These are phyloP conservation scores for Hippopotamus amphibius DNA, from an alignment of 2,113 vertebrate genomes.

Conservation along the genomic window DNA sequence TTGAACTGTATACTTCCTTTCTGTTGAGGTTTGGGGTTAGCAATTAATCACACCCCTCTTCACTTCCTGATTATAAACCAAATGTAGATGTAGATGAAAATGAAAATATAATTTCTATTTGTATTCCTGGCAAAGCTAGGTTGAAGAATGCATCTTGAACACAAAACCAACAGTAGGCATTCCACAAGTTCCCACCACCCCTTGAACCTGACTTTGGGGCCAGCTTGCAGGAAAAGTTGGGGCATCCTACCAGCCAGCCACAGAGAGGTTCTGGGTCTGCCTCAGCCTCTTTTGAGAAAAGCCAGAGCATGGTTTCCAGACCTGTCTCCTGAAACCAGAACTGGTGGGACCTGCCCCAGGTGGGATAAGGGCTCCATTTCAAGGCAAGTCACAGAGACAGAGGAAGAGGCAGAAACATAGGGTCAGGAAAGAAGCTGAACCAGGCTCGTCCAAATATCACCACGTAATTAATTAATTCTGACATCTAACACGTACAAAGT, in stretches of 20 bases:
- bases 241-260: background rate
- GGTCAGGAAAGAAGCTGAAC: background rate
- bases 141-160: background rate
- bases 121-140: background rate
- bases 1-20: slow-evolving; percentile 9
- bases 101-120: background rate
- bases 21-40: background rate
- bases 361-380: background rate
- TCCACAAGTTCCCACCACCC: background rate
- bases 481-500: background rate
- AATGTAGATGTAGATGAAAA: background rate
- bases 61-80: background rate
- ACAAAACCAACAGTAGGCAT: background rate
- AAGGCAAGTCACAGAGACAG: background rate
- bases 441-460: background rate
- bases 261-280: background rate
- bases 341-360: background rate
- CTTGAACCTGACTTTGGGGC: background rate
- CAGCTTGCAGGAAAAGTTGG: background rate
- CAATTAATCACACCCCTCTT: background rate
- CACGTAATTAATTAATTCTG: background rate
- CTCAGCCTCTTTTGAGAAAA: background rate
- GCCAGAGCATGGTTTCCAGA: background rate
- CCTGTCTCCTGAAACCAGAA: background rate
- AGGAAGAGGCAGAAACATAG: background rate